Evolutionary conservation across 2,113 vertebrate genomes (phyloP).

Genomic region (Puntigrus tetrazona): DNA sequence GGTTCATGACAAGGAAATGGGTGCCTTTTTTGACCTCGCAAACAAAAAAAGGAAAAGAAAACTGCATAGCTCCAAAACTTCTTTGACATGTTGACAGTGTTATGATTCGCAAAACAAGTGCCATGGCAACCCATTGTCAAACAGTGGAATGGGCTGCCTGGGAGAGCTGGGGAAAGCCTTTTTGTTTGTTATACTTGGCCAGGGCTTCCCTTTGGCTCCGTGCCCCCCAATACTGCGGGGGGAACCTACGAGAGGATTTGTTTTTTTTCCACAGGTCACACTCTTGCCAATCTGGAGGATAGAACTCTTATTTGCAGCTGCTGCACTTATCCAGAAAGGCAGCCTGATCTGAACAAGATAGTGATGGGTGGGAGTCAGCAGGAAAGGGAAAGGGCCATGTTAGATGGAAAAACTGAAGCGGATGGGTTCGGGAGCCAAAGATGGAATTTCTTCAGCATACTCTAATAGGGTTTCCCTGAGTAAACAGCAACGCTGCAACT

Average conservation of each 20-base stretch:
- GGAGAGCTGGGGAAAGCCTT: constrained; percentile 86
- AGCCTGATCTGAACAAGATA: constrained; percentile 81
- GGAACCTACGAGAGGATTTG: constrained; percentile 76
- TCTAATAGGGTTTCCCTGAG: constrained; percentile 81
- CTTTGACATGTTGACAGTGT: constrained; percentile 79
- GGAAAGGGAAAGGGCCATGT: constrained; percentile 68
- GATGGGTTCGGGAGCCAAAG: constrained; percentile 71
- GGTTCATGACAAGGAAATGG: constrained; percentile 62
- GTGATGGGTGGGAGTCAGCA: constrained; percentile 65
- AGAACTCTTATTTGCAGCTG: constrained; percentile 77
- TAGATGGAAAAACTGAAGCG: constrained; percentile 83
- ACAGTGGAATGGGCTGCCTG: constrained; percentile 76
- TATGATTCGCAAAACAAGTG: constrained; percentile 87
- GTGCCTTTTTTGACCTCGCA: constrained; percentile 44
- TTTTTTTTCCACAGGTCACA: constrained; percentile 76
- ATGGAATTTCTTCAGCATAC: constrained; percentile 77
- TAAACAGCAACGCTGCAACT: constrained; percentile 81
- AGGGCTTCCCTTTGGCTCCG: constrained; percentile 71
- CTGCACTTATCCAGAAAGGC: constrained; percentile 74
- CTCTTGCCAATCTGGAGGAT: constrained; percentile 83
- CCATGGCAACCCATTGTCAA: constrained; percentile 92
- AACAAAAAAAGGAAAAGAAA: constrained; percentile 50
- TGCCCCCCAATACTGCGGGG: constrained; percentile 77
- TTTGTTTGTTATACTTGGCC: constrained; percentile 89
- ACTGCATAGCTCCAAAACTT: constrained; percentile 65